A percentile compares a stretch with the other conserved stretches of the same genome.
Conservation (phyloP, 2,888 invertebrate species). For the Rhamnusium bicolor region DNA sequence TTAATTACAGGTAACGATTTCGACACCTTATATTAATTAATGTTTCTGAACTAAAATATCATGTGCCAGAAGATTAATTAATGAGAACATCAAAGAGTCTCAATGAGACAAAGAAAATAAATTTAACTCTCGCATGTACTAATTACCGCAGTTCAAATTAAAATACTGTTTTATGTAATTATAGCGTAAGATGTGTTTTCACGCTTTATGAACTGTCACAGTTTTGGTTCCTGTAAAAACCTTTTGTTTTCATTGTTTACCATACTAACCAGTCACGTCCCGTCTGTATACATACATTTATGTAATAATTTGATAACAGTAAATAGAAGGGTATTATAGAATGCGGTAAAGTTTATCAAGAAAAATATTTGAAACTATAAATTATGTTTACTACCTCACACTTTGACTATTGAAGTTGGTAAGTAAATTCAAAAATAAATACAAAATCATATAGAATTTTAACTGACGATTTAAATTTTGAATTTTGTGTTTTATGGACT, state of each 20-base stretch:
- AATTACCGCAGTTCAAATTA: slow-evolving; percentile 33
- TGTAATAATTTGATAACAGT: not conserved
- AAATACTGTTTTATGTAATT: slow-evolving; percentile 30
- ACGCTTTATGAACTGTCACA: slow-evolving; percentile 27
- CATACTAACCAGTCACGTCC: slow-evolving; percentile 2
- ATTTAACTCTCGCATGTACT: slow-evolving; percentile 30
- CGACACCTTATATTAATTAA: slow-evolving; percentile 37
- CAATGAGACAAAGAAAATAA: slow-evolving; percentile 37
- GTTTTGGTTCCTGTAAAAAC: slow-evolving; percentile 14
- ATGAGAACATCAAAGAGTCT: slow-evolving; percentile 35
- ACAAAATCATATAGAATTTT: too few relatives aligned
- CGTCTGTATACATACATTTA: not conserved
- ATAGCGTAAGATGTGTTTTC: slow-evolving; percentile 31
- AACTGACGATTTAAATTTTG: too few relatives aligned
- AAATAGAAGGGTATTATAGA: not conserved
- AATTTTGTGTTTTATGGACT: too few relatives aligned
- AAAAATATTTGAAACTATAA: not conserved
- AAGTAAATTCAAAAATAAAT: too few relatives aligned
- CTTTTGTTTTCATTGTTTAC: slow-evolving; percentile 27
- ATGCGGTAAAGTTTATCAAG: not conserved
- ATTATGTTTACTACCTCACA: not conserved
- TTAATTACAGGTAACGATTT: slow-evolving; percentile 31
- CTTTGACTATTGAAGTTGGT: too few relatives aligned
- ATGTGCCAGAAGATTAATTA: slow-evolving; percentile 35
- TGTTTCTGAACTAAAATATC: slow-evolving; percentile 31